Percentiles rank a stretch among this genome's conserved stretches.
Evolutionary conservation across 2,113 vertebrate species (phyloP).

Genomic region (Typhlomys cinereus): DNA sequence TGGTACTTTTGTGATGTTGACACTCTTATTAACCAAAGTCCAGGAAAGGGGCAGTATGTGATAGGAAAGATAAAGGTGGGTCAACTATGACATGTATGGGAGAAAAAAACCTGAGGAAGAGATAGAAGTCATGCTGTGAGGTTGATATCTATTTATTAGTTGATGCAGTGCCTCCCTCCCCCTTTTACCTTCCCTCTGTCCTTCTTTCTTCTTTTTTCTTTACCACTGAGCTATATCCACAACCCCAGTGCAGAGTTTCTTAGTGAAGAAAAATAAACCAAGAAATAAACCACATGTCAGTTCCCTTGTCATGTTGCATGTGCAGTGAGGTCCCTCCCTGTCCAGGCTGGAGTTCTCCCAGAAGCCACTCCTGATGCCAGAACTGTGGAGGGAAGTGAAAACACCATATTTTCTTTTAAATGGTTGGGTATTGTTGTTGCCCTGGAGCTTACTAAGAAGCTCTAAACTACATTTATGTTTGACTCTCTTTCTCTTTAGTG

Average conservation of each 20-base stretch:
- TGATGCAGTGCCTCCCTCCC: background rate
- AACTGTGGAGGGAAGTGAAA: too few relatives aligned
- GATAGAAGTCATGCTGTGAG: background rate
- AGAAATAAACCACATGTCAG: background rate
- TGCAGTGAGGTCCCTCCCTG: accelerated
- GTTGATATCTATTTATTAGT: background rate
- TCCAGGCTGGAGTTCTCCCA: background rate
- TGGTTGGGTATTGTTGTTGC: background rate
- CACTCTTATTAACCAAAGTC: background rate
- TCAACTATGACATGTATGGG: background rate
- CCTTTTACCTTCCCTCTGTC: background rate
- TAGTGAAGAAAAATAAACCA: constrained; percentile 25
- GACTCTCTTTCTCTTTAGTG: background rate
- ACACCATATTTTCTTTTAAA: background rate
- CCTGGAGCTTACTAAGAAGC: background rate
- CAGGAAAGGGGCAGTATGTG: background rate
- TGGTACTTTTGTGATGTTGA: background rate
- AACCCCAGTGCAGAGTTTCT: background rate
- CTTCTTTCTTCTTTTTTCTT: background rate
- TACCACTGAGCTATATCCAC: background rate
- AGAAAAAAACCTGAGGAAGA: background rate
- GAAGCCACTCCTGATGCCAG: background rate
- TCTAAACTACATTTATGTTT: background rate
- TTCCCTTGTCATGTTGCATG: accelerated
- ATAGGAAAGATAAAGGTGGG: background rate